Evolutionary conservation across 2,888 invertebrate species (phyloP), one percentile per base, ranked within the genome.

Genomic region (Craniophora ligustri): DNA sequence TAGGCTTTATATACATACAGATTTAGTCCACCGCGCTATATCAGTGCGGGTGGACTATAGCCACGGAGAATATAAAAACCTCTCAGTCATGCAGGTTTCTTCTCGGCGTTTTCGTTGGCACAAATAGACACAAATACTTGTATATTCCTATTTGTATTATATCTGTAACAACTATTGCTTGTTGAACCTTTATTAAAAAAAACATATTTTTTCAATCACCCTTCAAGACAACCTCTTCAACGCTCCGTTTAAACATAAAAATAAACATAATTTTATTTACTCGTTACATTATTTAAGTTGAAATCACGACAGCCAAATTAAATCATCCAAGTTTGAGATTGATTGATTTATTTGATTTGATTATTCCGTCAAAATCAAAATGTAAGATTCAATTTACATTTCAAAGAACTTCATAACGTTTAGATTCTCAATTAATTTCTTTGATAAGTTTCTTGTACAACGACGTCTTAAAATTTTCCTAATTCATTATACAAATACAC

Each of bases 281-380:
- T 59, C 32, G 7, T 28, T 40, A 72, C 54, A 44, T 66, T 28
- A 46, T 32, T n/a, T n/a, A n/a, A n/a, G 23, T 13, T 31, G 47
- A 70, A 46, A 31, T 41, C 60, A 15, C 35, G 41, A 49, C 48
- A 50, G 45, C 38, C 49, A 49, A 69, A 58, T 53, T 32, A 62
- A 71, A 54, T 55, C n/a, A 49, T 60, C 41, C 46, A 65, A 62
- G 46, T 70, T 31, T 36, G n/a, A n/a, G n/a, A n/a, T 3, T 65
- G 65, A 72, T 68, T 70, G 61, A 69, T 67, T 69, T 53, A 72
- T 57, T 68, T 47, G 56, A 68, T 58, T 72, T 51, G 31, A 54
- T 72, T 59, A 68, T 56, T 65, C 32, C 31, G 54, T 72, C 42
- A 46, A 46, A 69, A 72, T 59, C 54, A 66, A 62, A 72, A 62